A percentile compares a stretch with the other conserved stretches of the same genome.
Conservation (phyloP, 2,797 vertebrate genomes). For the Sebastes matsubarae region DNA sequence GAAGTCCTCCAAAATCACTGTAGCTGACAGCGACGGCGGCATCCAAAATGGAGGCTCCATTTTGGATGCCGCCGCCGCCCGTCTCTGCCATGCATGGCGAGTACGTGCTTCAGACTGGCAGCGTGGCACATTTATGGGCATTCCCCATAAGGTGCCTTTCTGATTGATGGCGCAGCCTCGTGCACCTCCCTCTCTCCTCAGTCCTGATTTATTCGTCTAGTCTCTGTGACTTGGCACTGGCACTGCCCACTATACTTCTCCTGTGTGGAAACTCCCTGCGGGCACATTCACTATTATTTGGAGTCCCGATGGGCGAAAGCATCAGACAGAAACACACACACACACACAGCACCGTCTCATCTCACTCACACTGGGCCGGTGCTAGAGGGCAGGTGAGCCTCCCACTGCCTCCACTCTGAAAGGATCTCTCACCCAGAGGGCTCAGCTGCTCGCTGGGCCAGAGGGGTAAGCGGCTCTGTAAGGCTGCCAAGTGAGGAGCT, state of each 20-base stretch:
- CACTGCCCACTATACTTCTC: constrained; percentile 69
- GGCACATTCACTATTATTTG: constrained; percentile 78
- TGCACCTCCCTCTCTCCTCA: constrained; percentile 68
- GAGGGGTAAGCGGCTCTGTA: constrained; percentile 77
- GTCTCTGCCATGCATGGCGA: constrained; percentile 48
- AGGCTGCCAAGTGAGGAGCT: constrained; percentile 73
- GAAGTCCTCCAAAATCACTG: constrained; percentile 37
- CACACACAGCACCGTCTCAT: constrained; percentile 48
- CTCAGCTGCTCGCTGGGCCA: constrained; percentile 81
- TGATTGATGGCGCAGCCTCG: constrained; percentile 78
- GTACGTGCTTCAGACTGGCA: constrained; percentile 64
- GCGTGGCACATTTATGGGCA: constrained; percentile 76
- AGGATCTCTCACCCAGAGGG: constrained; percentile 76
- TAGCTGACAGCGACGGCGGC: constrained; percentile 34
- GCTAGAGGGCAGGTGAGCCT: constrained; percentile 79
- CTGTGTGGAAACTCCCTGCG: constrained; percentile 73
- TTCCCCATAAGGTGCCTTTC: constrained; percentile 76
- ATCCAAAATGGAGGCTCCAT: constrained; percentile 67
- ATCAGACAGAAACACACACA: constrained; percentile 66
- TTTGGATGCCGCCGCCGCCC: constrained; percentile 36
- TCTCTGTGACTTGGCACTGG: constrained; percentile 81
- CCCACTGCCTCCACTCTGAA: constrained; percentile 72
- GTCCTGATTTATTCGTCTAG: constrained; percentile 79
- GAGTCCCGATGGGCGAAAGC: constrained; percentile 68
- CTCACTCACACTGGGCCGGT: constrained; percentile 69